Evolutionary conservation across 2,113 vertebrate genomes (phyloP).

Genomic region (Larimichthys crocea): DNA sequence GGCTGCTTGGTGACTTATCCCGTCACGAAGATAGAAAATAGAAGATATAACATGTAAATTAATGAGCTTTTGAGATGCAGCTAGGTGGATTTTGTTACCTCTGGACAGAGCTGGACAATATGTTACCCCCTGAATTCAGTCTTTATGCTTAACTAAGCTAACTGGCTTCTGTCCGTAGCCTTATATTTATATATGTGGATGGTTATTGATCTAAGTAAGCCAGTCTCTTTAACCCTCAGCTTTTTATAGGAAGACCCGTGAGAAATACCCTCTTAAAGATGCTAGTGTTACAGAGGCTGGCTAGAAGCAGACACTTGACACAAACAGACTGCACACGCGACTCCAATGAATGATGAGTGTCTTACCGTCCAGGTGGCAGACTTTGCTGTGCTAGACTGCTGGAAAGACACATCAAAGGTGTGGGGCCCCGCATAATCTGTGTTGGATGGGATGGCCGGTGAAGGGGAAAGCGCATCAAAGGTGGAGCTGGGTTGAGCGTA

Average conservation of each 20-base stretch:
- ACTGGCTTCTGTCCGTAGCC: background rate
- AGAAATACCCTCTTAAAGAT: background rate
- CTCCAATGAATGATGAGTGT: accelerated
- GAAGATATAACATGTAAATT: background rate
- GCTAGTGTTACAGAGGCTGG: background rate
- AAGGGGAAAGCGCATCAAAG: conserved; percentile 95
- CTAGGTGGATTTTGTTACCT: background rate
- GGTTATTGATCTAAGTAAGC: background rate
- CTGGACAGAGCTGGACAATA: background rate
- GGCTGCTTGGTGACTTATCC: background rate
- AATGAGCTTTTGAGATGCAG: background rate
- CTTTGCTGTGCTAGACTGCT: conserved; percentile 98
- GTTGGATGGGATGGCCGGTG: conserved; percentile 98
- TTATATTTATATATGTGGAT: background rate
- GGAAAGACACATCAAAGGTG: conserved; percentile 98
- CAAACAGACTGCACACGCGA: background rate
- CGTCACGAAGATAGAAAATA: background rate
- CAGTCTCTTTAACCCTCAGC: background rate
- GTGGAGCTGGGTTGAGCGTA: conserved; percentile 98
- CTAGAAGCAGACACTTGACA: background rate
- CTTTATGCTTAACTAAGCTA: background rate
- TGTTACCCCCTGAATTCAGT: background rate
- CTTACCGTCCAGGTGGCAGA: conserved; percentile 99
- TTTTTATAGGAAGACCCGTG: background rate
- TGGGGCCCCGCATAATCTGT: conserved; percentile 98